Evolutionary conservation across 1,140 invertebrate genomes (phyloP).

Genomic region (Drosophila nikananu): DNA sequence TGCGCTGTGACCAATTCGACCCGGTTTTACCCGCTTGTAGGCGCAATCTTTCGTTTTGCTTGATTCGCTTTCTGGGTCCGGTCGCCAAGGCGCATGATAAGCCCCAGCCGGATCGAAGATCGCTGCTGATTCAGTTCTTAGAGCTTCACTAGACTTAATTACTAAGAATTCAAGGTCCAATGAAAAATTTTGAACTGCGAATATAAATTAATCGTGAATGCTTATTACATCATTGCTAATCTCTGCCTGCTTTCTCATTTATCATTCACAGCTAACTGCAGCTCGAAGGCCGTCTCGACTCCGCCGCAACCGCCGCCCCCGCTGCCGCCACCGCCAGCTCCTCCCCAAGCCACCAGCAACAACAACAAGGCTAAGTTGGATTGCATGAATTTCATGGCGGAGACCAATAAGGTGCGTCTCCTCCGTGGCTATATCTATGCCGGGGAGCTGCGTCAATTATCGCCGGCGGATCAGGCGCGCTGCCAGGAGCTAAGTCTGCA

Average conservation of each 20-base stretch:
- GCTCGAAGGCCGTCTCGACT: constrained; percentile 32
- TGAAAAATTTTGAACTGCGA: background rate
- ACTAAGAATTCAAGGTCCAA: constrained; percentile 52
- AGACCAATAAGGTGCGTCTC: constrained; percentile 76
- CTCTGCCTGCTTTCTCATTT: constrained; percentile 3
- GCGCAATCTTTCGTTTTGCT: constrained; percentile 37
- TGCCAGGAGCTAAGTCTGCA: constrained; percentile 64
- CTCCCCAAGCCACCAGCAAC: constrained; percentile 35
- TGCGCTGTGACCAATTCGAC: constrained; percentile 29
- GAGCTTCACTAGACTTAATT: constrained; percentile 12
- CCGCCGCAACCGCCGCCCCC: constrained; percentile 25
- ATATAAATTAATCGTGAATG: background rate
- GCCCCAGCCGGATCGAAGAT: constrained; percentile 11
- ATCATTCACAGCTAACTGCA: constrained; percentile 47
- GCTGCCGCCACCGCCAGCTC: constrained; percentile 11
- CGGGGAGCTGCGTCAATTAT: constrained; percentile 63
- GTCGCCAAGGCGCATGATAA: constrained; percentile 60
- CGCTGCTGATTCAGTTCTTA: constrained; percentile 37
- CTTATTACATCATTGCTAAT: constrained; percentile 22
- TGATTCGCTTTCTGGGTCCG: constrained; percentile 24
- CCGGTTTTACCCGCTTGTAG: constrained; percentile 33
- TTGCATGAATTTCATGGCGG: constrained; percentile 70
- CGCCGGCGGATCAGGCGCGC: constrained; percentile 1
- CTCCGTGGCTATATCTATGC: constrained; percentile 73
- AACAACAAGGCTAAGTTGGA: constrained; percentile 58